These are phyloP conservation scores for Cartodere bifasciata DNA, from an alignment of 2,888 invertebrate species.

Conservation along the genomic window DNA sequence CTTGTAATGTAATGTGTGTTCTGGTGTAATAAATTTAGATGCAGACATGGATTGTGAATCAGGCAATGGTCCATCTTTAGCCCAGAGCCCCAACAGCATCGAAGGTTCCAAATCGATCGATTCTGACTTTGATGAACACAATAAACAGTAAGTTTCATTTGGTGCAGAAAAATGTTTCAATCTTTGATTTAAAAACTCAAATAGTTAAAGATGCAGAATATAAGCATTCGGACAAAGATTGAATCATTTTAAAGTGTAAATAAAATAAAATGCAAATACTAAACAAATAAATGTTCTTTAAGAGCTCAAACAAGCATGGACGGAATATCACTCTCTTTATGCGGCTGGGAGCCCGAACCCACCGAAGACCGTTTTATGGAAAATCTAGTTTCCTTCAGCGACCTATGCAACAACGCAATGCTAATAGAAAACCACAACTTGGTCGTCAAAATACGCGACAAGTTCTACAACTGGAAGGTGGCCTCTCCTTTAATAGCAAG, in stretches of 20 bases:
- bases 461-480: constrained; percentile 82
- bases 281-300: too few relatives aligned
- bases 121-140: constrained; percentile 72
- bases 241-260: too few relatives aligned
- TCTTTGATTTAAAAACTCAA: too few relatives aligned
- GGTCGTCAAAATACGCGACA: constrained; percentile 74
- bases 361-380: constrained; percentile 42
- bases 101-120: constrained; percentile 72
- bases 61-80: constrained; percentile 89
- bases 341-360: constrained; percentile 50
- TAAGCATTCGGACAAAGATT: too few relatives aligned
- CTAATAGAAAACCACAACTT: constrained; percentile 69
- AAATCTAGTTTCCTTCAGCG: constrained; percentile 45
- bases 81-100: constrained; percentile 84
- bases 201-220: too few relatives aligned
- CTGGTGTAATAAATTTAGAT: constrained; percentile 33
- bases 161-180: not conserved
- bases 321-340: constrained; percentile 64
- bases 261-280: too few relatives aligned
- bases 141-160: constrained; percentile 28
- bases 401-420: constrained; percentile 56
- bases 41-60: constrained; percentile 87
- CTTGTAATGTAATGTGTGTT: constrained; percentile 17
- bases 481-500: constrained; percentile 86
- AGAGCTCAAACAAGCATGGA: constrained; percentile 35